Percentiles rank a stretch among this genome's conserved stretches.
These are phyloP conservation scores for Platyrinchus mystaceus DNA, from an alignment of 2,797 vertebrate species.

Conservation along the genomic window DNA sequence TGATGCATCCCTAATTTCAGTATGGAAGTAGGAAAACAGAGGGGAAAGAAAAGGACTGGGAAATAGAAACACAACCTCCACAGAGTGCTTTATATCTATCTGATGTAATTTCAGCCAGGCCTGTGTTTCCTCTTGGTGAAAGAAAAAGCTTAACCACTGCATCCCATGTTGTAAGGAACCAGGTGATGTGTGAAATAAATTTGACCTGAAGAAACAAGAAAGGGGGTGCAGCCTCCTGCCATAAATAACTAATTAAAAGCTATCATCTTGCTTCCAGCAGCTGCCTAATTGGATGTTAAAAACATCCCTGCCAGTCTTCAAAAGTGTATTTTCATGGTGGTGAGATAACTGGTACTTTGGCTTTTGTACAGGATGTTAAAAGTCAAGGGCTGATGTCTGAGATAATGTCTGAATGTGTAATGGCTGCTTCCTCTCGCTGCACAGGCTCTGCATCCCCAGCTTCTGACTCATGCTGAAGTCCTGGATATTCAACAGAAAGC, in stretches of 20 bases:
- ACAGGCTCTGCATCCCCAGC: not conserved
- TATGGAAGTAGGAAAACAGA: not conserved
- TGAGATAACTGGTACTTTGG: not conserved
- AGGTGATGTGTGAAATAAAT: not conserved
- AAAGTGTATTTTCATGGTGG: not conserved
- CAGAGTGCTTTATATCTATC: not conserved
- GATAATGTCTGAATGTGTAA: not conserved
- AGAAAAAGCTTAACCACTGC: not conserved
- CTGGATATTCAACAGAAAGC: not conserved
- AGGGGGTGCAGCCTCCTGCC: not conserved
- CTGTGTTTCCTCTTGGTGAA: not conserved
- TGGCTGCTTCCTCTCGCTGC: not conserved
- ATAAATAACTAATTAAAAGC: slow-evolving; percentile 5
- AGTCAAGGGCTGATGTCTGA: not conserved
- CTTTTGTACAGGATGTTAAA: not conserved
- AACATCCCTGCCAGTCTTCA: not conserved
- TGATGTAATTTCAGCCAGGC: not conserved
- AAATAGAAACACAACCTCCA: not conserved
- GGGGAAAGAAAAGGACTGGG: not conserved
- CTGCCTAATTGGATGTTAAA: not conserved
- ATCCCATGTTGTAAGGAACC: not conserved
- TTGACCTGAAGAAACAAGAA: not conserved
- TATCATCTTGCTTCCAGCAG: not conserved
- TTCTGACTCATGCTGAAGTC: slow-evolving; percentile 43
- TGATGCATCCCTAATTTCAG: not conserved